phyloP scores from a whole-genome alignment of 2,113 vertebrate genomes.

The Melanerpes aurifrons region DNA sequence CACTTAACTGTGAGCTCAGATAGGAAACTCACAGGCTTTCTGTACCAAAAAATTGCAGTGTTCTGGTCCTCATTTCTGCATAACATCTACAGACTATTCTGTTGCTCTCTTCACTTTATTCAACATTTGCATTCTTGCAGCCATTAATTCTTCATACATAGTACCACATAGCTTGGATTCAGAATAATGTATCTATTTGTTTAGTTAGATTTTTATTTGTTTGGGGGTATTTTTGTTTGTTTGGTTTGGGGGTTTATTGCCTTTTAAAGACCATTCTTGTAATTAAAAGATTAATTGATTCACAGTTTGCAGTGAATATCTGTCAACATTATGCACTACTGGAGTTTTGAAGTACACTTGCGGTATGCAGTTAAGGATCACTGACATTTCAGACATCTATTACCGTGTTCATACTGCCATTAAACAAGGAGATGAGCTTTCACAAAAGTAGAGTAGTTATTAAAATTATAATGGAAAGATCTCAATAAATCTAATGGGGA shows the following conservation, averaged over 20 bases:
- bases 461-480: not conserved
- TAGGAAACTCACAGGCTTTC: not conserved
- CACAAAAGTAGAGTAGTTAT: not conserved
- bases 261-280: not conserved
- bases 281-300: not conserved
- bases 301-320: not conserved
- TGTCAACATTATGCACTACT: not conserved
- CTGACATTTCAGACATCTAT: not conserved
- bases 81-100: not conserved
- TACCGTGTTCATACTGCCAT: not conserved
- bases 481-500: not conserved
- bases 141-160: not conserved
- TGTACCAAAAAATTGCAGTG: not conserved
- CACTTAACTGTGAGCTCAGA: not conserved
- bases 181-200: not conserved
- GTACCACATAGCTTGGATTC: not conserved
- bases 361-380: not conserved
- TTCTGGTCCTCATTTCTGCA: not conserved
- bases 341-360: not conserved
- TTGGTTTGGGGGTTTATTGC: not conserved
- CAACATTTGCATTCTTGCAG: not conserved
- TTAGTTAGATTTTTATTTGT: not conserved
- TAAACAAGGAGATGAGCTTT: not conserved
- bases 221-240: not conserved
- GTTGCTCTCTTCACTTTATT: not conserved